Percentiles rank a stretch among this genome's conserved stretches.
Evolutionary conservation across 2,888 invertebrate species (phyloP).

Genomic region (Eledone cirrhosa): DNA sequence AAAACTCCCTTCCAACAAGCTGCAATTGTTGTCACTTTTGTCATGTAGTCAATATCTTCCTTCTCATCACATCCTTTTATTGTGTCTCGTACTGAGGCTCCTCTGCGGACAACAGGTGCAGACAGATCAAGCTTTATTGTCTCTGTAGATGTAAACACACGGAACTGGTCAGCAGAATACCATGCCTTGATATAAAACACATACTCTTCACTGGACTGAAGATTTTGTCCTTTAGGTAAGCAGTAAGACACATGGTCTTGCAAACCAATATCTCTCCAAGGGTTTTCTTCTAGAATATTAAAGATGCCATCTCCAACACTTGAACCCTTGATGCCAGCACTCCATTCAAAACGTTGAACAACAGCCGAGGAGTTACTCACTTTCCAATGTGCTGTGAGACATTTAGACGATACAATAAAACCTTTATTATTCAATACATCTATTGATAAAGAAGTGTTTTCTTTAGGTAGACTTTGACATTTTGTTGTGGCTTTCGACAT

Average conservation of each 20-base stretch:
- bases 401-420: slow-evolving; percentile 33
- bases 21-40: slow-evolving; percentile 36
- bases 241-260: slow-evolving; percentile 34
- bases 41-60: slow-evolving; percentile 42
- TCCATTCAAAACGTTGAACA: slow-evolving; percentile 40
- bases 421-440: not conserved
- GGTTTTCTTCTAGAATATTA: slow-evolving; percentile 33
- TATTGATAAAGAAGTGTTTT: not conserved
- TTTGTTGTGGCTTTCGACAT: not conserved
- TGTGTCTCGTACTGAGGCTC: slow-evolving; percentile 37
- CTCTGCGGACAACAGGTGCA: slow-evolving; percentile 35
- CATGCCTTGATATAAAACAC: slow-evolving; percentile 40
- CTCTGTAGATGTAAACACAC: slow-evolving; percentile 31
- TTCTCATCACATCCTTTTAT: not conserved
- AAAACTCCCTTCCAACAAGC: slow-evolving; percentile 44
- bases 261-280: slow-evolving; percentile 42
- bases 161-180: slow-evolving; percentile 32
- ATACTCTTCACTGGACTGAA: slow-evolving; percentile 35
- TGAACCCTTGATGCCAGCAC: slow-evolving; percentile 37
- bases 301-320: slow-evolving; percentile 39
- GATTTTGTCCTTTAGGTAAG: slow-evolving; percentile 30
- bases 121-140: slow-evolving; percentile 38
- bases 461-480: not conserved
- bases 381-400: slow-evolving; percentile 38
- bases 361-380: not conserved